Conservation (phyloP, 2,888 invertebrate genomes). For the Drosophila acutilabella region DNA sequence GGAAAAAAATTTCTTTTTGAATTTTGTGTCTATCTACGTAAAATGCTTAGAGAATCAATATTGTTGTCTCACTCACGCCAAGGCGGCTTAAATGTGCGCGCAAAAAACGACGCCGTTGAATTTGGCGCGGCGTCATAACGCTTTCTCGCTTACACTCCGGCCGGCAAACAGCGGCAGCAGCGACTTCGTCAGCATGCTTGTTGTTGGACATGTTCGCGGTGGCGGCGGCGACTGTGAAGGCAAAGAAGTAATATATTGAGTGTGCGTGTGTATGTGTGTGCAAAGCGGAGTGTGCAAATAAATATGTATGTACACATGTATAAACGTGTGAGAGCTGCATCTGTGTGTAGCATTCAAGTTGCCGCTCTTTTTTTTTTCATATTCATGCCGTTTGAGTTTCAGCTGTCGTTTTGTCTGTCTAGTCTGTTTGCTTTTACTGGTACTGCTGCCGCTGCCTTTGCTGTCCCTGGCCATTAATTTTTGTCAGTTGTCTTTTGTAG, state of each 20-base stretch:
- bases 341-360: constrained; percentile 67
- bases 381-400: constrained; percentile 50
- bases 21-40: constrained; percentile 81
- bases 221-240: constrained; percentile 33
- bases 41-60: constrained; percentile 53
- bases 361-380: constrained; percentile 67
- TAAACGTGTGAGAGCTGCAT: constrained; percentile 41
- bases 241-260: constrained; percentile 62
- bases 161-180: constrained; percentile 65
- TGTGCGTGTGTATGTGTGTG: constrained; percentile 44
- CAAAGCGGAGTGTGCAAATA: constrained; percentile 75
- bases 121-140: constrained; percentile 78
- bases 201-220: constrained; percentile 44
- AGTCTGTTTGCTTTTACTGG: constrained; percentile 64
- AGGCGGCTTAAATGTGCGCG: constrained; percentile 60
- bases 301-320: constrained; percentile 42
- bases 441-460: constrained; percentile 28
- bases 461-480: constrained; percentile 50
- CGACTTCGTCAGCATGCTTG: constrained; percentile 57
- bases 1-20: constrained; percentile 74
- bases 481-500: constrained; percentile 48
- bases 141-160: constrained; percentile 75
- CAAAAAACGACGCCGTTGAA: constrained; percentile 79
- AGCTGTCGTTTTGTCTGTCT: constrained; percentile 64
- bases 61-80: constrained; percentile 68